Conservation (phyloP, 2,113 vertebrate species). For the Sigmodon hispidus region DNA sequence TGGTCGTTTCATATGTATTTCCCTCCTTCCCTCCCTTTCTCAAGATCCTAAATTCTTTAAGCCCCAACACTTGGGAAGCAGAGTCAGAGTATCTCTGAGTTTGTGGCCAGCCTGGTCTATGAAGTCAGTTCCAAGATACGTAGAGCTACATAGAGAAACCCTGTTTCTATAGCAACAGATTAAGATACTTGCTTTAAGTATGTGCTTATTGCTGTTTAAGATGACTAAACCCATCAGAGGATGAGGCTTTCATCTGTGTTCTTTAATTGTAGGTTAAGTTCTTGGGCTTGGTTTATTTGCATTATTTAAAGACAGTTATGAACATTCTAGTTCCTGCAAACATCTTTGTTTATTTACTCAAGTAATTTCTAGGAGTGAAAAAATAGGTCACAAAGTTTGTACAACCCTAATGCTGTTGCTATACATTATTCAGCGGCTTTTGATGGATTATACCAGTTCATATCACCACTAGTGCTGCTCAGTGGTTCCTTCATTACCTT, state of each 20-base stretch:
- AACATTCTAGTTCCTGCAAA: slow-evolving; percentile 33
- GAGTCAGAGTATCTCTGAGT: not conserved
- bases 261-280: slow-evolving; percentile 54
- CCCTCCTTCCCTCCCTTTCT: not conserved
- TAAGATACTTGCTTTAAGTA: slow-evolving; percentile 4
- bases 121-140: not conserved
- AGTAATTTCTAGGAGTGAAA: slow-evolving; percentile 50
- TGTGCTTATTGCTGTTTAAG: slow-evolving; percentile 9
- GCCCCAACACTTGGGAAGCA: not conserved
- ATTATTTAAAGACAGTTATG: slow-evolving; percentile 31
- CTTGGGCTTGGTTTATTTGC: slow-evolving; percentile 56
- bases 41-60: slow-evolving; percentile 40
- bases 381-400: slow-evolving; percentile 57
- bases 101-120: not conserved
- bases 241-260: slow-evolving; percentile 7
- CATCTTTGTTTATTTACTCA: slow-evolving; percentile 56
- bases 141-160: not conserved
- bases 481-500: not conserved
- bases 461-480: not conserved
- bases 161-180: not conserved
- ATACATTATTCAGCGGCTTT: slow-evolving; percentile 43
- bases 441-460: slow-evolving; percentile 33
- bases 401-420: not conserved
- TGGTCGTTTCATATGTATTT: not conserved
- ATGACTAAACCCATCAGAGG: not conserved